A percentile compares a stretch with the other conserved stretches of the same genome.
phyloP scores from a whole-genome alignment of 30 jellyfish, hydroid and myxozoan genomes.

The Hydractinia echinata region DNA sequence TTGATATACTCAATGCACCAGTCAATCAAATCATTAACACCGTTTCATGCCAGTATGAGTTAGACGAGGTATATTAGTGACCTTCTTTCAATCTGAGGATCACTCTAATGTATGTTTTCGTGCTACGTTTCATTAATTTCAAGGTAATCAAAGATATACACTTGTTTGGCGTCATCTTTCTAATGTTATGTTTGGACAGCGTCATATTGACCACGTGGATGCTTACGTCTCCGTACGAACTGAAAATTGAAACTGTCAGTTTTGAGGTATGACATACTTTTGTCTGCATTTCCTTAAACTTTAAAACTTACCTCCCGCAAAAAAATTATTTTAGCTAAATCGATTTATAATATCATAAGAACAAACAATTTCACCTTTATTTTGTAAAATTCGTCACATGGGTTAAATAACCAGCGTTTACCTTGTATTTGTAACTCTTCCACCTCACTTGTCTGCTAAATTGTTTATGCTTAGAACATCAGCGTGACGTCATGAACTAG shows the following conservation, averaged over 20 bases:
- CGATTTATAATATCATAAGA: too few species aligned
- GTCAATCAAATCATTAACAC: neutral
- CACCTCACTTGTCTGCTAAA: neutral
- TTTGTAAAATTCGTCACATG: too few species aligned
- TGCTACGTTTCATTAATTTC: neutral
- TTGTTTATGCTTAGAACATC: too few species aligned
- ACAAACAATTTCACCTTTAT: too few species aligned
- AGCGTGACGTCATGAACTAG: too few species aligned
- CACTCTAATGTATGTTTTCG: neutral
- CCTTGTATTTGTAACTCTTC: neutral
- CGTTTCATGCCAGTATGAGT: neutral
- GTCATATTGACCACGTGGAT: conserved; percentile 48
- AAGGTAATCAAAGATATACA: conserved; percentile 84
- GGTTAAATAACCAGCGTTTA: too few species aligned
- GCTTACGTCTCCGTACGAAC: conserved; percentile 60
- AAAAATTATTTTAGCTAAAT: too few species aligned
- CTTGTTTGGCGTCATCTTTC: conserved; percentile 61
- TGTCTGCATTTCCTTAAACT: too few species aligned
- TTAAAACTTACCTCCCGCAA: too few species aligned
- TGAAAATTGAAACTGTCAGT: conserved; percentile 33
- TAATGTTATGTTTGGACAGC: conserved; percentile 56
- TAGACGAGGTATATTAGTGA: neutral
- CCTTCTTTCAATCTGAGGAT: neutral
- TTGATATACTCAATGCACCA: neutral
- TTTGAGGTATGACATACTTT: conserved; percentile 44